Evolutionary conservation across 2,888 invertebrate species (phyloP).

Genomic region (Pandemis corylana): DNA sequence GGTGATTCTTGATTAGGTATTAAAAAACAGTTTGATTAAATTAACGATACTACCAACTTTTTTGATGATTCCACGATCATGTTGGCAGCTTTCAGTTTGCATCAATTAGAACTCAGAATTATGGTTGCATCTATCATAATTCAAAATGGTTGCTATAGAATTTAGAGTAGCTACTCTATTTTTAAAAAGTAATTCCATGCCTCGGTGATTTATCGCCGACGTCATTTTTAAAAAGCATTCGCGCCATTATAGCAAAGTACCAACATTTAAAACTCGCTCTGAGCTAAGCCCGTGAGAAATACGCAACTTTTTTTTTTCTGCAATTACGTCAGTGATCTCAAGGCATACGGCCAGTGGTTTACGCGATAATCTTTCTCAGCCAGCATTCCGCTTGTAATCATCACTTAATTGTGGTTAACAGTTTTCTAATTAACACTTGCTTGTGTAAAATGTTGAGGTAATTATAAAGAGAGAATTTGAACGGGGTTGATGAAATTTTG

Average conservation of each 20-base stretch:
- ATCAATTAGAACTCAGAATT: not conserved
- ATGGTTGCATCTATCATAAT: too few relatives aligned
- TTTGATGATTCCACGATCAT: not conserved
- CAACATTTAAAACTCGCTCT: constrained; percentile 36
- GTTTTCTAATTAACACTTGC: constrained; percentile 41
- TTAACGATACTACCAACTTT: not conserved
- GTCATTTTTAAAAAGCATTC: constrained; percentile 3
- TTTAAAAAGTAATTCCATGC: not conserved
- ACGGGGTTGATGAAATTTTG: constrained; percentile 33
- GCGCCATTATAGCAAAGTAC: not conserved
- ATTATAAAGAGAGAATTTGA: constrained; percentile 10
- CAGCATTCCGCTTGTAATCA: constrained; percentile 31
- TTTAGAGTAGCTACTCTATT: not conserved
- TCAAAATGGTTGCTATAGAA: too few relatives aligned
- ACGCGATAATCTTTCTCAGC: constrained; percentile 16
- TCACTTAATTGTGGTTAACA: constrained; percentile 37
- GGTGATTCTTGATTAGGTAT: not conserved
- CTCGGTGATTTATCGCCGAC: not conserved
- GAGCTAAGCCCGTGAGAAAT: constrained; percentile 25
- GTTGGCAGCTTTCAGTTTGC: not conserved
- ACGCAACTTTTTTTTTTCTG: constrained; percentile 29
- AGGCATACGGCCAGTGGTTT: constrained; percentile 20
- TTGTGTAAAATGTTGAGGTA: constrained; percentile 31
- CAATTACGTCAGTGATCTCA: constrained; percentile 29
- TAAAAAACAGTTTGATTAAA: not conserved